Evolutionary conservation across 37 sponge, comb jelly and placozoan genomes (phyloP).

Genomic region (Spongilla lacustris): DNA sequence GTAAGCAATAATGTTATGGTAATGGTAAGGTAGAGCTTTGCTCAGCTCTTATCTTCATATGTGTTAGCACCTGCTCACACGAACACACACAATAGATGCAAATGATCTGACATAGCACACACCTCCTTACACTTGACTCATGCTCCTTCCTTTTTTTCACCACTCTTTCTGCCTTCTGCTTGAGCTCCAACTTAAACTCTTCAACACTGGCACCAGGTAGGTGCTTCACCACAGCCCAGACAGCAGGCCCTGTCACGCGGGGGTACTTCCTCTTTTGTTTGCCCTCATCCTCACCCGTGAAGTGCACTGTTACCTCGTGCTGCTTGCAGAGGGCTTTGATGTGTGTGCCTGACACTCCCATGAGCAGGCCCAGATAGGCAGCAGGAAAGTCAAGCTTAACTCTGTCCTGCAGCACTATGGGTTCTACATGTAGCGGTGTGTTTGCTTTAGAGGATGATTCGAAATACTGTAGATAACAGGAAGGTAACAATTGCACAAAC

Average conservation of each 20-base stretch:
- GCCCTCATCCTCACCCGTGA: background rate
- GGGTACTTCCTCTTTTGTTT: background rate
- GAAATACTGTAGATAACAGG: background rate
- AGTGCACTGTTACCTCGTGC: background rate
- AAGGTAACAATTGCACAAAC: background rate
- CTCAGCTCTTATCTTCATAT: background rate
- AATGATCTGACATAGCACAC: background rate
- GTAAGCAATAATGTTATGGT: too few species aligned
- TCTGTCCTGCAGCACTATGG: background rate
- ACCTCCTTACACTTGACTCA: background rate
- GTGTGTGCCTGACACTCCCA: background rate
- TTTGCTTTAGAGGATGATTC: background rate
- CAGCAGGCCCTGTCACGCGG: background rate
- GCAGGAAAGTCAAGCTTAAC: background rate
- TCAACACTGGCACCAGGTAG: background rate
- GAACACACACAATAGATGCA: background rate
- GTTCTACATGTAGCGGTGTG: background rate
- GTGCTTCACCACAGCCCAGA: background rate
- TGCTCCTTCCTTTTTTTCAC: background rate
- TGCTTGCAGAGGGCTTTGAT: constrained; percentile 18
- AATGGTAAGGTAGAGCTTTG: too few species aligned
- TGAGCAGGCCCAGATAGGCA: constrained; percentile 5
- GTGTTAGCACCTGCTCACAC: background rate
- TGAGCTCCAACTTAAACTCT: background rate
- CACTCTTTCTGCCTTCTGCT: background rate